Evolutionary conservation across 2,113 vertebrate genomes (phyloP), one percentile per base, ranked within the genome.

Genomic region (Calidris pygmaea): DNA sequence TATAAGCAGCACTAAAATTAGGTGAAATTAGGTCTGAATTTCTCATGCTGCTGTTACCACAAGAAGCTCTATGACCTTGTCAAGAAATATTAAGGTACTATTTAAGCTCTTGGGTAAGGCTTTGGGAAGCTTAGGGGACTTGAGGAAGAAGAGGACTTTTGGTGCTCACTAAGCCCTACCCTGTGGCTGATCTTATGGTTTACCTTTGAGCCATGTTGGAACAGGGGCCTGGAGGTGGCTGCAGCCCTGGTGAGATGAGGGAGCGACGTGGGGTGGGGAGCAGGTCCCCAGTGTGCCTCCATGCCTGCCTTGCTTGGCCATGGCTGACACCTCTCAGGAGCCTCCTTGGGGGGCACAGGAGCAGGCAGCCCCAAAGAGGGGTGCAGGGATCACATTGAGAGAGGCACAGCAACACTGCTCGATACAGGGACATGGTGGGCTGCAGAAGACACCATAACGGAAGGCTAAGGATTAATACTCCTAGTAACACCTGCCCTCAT

Each of bases 231-330:
- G 50, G 39, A 70, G 45, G 30, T 60, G 34, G 41, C 22, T 48
- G 18, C 37, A 75, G 60, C 21, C n/a, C 10, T 0, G 0, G 32
- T 58, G 58, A 79, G 24, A 43, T 32, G 11, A 32, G 39, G 50
- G 50, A 84, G 19, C 37, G 30, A 4, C 0, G 0, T 26, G 72
- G 6, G 1, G 0, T 20, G 12, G 21, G 10, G 19, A 12, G 6
- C 26, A 48, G 8, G 34, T 87, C 34, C 15, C 30, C 16, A 2
- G 6, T 22, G 19, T 75, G 47, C 9, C 26, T 29, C 17, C n/a
- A 26, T 45, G 18, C 48, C 55, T 48, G 47, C 58, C 73, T 76
- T 77, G 34, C 43, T 76, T 4, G 2, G 19, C 75, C 16, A 5
- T 27, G 63, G 16, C 34, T 26, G 17, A 19, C 0, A 0, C 15